Base-by-base conservation (phyloP, 2,113 vertebrate species). In the Diphyllodes magnificus region DNA sequence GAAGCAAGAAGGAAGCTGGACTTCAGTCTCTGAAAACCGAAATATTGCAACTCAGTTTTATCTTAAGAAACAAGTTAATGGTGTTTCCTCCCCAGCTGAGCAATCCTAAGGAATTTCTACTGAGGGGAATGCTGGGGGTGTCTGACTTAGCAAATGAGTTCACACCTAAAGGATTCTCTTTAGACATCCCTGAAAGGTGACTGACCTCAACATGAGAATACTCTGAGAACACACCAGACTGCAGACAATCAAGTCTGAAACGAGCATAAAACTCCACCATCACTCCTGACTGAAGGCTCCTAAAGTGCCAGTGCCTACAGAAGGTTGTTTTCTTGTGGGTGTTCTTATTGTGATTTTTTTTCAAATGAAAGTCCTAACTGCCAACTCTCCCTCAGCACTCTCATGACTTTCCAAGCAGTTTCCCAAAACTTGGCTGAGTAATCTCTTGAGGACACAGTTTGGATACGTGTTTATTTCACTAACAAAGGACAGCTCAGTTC, bases 71-170 rank as follows among this genome's bases (percentile, higher is more conserved):
- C 14, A 20, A 86, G 7, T 28, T 84, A n/a, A 28, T 33, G 16
- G 18, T 37, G 9, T 37, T 79, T 79, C 27, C 33, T 56, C 27
- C 30, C 3, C 51, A 63, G 68, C 27, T 73, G 30, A 90, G 10
- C 35, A 59, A 37, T 63, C 14, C 25, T 25, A 21, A 69, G 18
- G 31, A 56, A 37, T 54, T 56, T 33, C 11, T 16, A 40, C 8
- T 0, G 4, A 14, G 3, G 35, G 8, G 16, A 7, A 33, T 25
- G 9, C 25, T 42, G 25, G 8, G 4, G 5, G 8, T 19, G 21
- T 25, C 17, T 80, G 42, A 33, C 15, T 30, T 13, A 14, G n/a
- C 12, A 76, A 75, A 60, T 3, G 0, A n/a, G 14, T 21, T 82
- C 50, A 77, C 33, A 88, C 61, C 25, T 35, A 18, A 53, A 59